Conservation (phyloP, 2,888 invertebrate genomes). For the Himalopsyche anomala region DNA sequence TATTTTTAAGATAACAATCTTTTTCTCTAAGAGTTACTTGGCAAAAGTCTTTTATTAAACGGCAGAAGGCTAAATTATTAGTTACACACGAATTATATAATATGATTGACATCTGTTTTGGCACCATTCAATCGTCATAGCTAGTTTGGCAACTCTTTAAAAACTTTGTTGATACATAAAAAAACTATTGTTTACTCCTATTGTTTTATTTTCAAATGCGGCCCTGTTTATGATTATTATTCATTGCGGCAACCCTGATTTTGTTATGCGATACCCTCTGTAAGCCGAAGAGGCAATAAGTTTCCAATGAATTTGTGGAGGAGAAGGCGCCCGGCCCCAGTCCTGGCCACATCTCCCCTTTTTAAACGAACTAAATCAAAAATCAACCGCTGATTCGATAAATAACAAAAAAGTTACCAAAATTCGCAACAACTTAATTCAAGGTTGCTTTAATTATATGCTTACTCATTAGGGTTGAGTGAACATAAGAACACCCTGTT, state of each 20-base stretch:
- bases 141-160: too few relatives aligned
- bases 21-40: too few relatives aligned
- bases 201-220: constrained; percentile 20
- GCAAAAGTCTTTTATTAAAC: too few relatives aligned
- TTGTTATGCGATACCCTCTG: constrained; percentile 56
- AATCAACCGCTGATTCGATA: constrained; percentile 30
- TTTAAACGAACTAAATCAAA: constrained; percentile 18
- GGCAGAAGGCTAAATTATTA: too few relatives aligned
- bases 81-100: too few relatives aligned
- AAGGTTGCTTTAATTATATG: background rate
- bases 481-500: background rate
- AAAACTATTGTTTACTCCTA: background rate
- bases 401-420: constrained; percentile 9
- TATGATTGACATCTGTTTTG: too few relatives aligned
- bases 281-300: constrained; percentile 41
- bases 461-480: background rate
- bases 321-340: background rate
- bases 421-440: constrained; percentile 15
- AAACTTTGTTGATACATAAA: too few relatives aligned
- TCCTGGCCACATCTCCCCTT: background rate
- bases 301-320: constrained; percentile 12
- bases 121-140: too few relatives aligned
- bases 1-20: too few relatives aligned
- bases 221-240: constrained; percentile 46
- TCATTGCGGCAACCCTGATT: constrained; percentile 49